phyloP scores from a whole-genome alignment of 2,888 invertebrate genomes.

The Hypercompe scribonia region DNA sequence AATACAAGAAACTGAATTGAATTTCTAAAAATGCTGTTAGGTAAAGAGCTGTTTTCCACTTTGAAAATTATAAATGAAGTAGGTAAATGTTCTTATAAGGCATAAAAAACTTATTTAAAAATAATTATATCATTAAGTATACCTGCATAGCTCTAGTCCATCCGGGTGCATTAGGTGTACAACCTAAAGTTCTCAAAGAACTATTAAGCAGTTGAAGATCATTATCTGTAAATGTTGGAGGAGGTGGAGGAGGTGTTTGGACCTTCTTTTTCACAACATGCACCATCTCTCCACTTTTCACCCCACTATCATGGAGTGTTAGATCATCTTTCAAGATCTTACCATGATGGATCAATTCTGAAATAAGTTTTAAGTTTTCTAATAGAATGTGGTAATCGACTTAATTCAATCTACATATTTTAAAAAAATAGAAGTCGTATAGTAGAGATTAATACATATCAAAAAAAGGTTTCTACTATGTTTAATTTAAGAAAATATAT shows the following conservation, averaged over 20 bases:
- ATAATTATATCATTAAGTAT: slow-evolving; percentile 4
- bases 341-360: slow-evolving; percentile 88
- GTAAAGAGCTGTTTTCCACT: too few species aligned
- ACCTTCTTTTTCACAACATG: slow-evolving; percentile 85
- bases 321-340: slow-evolving; percentile 88
- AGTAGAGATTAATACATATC: too few species aligned
- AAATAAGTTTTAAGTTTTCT: slow-evolving; percentile 6
- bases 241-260: slow-evolving; percentile 64
- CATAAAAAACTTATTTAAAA: not conserved
- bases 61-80: too few species aligned
- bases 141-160: slow-evolving; percentile 90
- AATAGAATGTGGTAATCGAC: not conserved
- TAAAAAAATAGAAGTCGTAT: not conserved
- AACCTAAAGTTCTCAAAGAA: slow-evolving; percentile 88
- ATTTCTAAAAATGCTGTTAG: too few species aligned
- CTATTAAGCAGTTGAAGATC: slow-evolving; percentile 88
- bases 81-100: too few species aligned
- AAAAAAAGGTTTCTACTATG: too few species aligned
- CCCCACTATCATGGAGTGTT: slow-evolving; percentile 88
- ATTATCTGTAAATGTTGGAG: slow-evolving; percentile 84
- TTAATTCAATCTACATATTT: not conserved
- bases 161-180: slow-evolving; percentile 86
- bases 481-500: too few species aligned
- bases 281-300: slow-evolving; percentile 86
- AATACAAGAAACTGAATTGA: too few species aligned